These are phyloP conservation scores for Apis dorsata DNA, from an alignment of 1,140 invertebrate species.

Conservation along the genomic window DNA sequence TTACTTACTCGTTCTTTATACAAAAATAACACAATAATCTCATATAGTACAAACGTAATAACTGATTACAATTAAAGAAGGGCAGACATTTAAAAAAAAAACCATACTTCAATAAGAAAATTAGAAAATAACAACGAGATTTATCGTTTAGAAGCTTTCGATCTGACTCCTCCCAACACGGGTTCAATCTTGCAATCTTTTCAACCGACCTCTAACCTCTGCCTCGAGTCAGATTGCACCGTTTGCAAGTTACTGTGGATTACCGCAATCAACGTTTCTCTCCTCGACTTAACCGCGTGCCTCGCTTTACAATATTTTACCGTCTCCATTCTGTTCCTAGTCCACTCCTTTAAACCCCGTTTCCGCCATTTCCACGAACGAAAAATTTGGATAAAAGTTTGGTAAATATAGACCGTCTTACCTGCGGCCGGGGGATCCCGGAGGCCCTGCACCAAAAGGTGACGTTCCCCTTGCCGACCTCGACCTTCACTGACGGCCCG, in stretches of 20 bases:
- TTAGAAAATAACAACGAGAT: constrained; percentile 5
- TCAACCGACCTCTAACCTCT: constrained; percentile 16
- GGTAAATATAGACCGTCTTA: background rate
- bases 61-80: background rate
- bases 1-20: too few species aligned
- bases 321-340: too few species aligned
- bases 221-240: constrained; percentile 14
- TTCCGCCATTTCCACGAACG: background rate
- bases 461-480: constrained; percentile 84
- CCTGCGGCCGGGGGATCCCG: constrained; percentile 88
- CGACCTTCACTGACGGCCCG: constrained; percentile 78
- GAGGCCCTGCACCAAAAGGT: constrained; percentile 88
- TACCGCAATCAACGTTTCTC: constrained; percentile 3
- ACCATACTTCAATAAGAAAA: background rate
- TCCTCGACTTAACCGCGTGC: background rate
- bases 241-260: constrained; percentile 20
- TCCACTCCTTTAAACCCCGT: background rate
- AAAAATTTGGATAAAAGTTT: background rate
- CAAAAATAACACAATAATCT: background rate
- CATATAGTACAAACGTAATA: too few species aligned
- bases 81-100: background rate
- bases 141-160: constrained; percentile 32
- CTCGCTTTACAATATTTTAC: background rate
- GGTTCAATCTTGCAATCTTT: constrained; percentile 24
- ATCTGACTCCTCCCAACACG: constrained; percentile 6